Conservation (phyloP, 2,797 vertebrate species). For the Spinus olivaceus region DNA sequence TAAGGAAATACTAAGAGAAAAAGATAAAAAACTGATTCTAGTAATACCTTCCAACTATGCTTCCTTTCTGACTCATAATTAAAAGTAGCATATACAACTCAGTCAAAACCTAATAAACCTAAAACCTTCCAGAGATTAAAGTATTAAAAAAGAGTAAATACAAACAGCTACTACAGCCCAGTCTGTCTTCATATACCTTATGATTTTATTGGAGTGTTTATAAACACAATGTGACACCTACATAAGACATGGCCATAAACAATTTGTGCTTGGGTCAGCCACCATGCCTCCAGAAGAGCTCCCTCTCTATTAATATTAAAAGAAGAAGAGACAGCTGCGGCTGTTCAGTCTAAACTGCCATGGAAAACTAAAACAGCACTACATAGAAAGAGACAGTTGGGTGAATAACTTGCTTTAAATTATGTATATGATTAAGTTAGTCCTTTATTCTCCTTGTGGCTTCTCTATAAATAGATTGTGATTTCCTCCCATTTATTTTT, state of each 20-base stretch:
- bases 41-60: background rate
- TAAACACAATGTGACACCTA: background rate
- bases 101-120: background rate
- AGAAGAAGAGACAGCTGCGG: conserved; percentile 33
- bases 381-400: background rate
- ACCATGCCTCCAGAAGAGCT: background rate
- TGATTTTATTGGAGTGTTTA: background rate
- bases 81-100: background rate
- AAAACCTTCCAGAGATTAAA: background rate
- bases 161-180: background rate
- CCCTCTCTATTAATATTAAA: conserved; percentile 33
- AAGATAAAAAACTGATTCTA: background rate
- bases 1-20: background rate
- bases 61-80: background rate
- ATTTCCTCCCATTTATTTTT: conserved; percentile 10
- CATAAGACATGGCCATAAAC: background rate
- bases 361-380: background rate
- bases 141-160: background rate
- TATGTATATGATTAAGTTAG: conserved; percentile 8
- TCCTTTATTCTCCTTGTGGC: conserved; percentile 17
- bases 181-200: background rate
- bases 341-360: background rate
- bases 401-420: conserved; percentile 1
- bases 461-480: background rate
- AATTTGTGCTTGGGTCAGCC: background rate